Percentiles rank a stretch among this genome's conserved stretches.
Conservation (phyloP, 2,888 invertebrate genomes). For the Cetonia aurata region DNA sequence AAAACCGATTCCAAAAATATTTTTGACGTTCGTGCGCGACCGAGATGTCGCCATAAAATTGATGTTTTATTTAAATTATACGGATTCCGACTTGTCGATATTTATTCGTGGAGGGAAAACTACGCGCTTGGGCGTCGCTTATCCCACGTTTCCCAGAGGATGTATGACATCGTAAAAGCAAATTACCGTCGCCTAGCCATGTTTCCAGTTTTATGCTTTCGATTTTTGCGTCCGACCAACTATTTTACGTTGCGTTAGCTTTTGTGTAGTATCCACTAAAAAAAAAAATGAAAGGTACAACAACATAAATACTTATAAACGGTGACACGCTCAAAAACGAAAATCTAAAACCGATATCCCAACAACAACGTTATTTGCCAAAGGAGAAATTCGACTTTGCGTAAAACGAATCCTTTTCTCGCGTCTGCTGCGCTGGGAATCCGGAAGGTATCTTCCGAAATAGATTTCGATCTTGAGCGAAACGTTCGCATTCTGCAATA, state of each 20-base stretch:
- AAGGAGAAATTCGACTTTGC: not conserved
- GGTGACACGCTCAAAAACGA: not conserved
- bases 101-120: slow-evolving; percentile 29
- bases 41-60: slow-evolving; percentile 39
- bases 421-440: not conserved
- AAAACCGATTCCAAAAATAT: slow-evolving; percentile 31
- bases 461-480: slow-evolving; percentile 23
- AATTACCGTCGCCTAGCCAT: slow-evolving; percentile 30
- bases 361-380: no score
- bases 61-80: slow-evolving; percentile 39
- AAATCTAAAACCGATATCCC: not conserved
- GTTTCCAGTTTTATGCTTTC: slow-evolving; percentile 33
- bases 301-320: not conserved
- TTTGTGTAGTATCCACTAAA: no score
- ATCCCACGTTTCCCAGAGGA: slow-evolving; percentile 30
- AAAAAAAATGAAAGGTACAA: not conserved
- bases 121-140: slow-evolving; percentile 27
- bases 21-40: slow-evolving; percentile 29
- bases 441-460: not conserved
- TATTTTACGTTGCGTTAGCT: slow-evolving; percentile 23
- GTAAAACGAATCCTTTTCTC: not conserved
- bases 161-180: slow-evolving; percentile 39
- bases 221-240: slow-evolving; percentile 27
- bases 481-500: slow-evolving; percentile 28
- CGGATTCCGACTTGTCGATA: slow-evolving; percentile 35